Conservation (phyloP, 1,140 invertebrate genomes). For the Limonius californicus region DNA sequence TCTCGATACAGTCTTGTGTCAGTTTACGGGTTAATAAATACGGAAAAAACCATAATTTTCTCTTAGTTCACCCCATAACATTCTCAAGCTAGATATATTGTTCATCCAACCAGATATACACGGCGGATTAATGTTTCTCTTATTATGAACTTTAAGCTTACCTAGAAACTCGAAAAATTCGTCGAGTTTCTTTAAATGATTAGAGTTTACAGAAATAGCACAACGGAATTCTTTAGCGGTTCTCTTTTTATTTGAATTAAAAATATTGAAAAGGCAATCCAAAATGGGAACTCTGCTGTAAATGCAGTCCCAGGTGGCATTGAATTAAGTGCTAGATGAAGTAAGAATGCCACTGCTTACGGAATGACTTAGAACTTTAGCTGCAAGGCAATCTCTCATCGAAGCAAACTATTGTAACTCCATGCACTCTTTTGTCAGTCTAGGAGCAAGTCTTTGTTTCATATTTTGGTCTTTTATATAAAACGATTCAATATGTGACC, state of each 20-base stretch:
- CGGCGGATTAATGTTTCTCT: slow-evolving; percentile 15
- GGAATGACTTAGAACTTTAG: background rate
- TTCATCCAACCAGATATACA: slow-evolving; percentile 17
- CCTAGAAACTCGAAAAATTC: background rate
- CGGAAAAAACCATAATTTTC: slow-evolving; percentile 8
- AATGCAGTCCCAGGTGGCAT: background rate
- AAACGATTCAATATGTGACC: background rate
- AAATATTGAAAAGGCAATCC: slow-evolving; percentile 12
- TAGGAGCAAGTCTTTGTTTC: background rate
- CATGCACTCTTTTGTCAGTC: background rate
- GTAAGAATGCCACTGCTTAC: background rate
- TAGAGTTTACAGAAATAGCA: background rate
- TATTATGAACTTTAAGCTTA: slow-evolving; percentile 9
- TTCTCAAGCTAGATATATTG: slow-evolving; percentile 14
- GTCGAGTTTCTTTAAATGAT: background rate
- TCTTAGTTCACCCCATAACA: slow-evolving; percentile 17
- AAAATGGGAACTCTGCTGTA: background rate
- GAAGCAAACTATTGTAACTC: background rate
- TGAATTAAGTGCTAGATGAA: background rate
- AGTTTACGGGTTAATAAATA: slow-evolving; percentile 19
- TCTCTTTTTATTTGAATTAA: background rate
- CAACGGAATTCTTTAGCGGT: slow-evolving; percentile 5
- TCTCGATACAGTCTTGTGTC: slow-evolving; percentile 24
- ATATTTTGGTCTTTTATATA: background rate
- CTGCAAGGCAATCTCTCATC: background rate